A percentile compares a stretch with the other conserved stretches of the same genome.
phyloP scores from a whole-genome alignment of 2,888 invertebrate genomes.

The Thera britannica region DNA sequence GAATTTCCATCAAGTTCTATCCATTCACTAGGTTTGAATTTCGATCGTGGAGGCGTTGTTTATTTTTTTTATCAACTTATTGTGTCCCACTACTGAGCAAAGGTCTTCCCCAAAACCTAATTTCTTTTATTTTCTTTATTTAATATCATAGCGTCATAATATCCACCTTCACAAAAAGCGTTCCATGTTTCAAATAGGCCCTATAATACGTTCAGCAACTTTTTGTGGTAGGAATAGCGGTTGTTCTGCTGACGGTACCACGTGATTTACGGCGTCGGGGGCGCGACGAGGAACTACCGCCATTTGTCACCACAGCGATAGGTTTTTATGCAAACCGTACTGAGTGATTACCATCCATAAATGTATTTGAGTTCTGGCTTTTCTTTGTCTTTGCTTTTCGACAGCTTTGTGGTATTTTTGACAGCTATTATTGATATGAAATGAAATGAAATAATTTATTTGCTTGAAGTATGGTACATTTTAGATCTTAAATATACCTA shows the following conservation, averaged over 20 bases:
- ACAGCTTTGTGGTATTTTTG: not conserved
- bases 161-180: too few relatives aligned
- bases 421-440: not conserved
- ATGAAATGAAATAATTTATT: too few relatives aligned
- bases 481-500: too few relatives aligned
- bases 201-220: slow-evolving; percentile 1
- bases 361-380: slow-evolving; percentile 26
- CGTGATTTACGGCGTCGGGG: slow-evolving; percentile 55
- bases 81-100: too few relatives aligned
- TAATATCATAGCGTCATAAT: too few relatives aligned
- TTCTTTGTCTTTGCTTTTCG: not conserved
- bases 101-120: too few relatives aligned
- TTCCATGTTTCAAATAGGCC: not conserved
- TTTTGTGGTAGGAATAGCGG: slow-evolving; percentile 4
- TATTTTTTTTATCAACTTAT: too few relatives aligned
- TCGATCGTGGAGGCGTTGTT: too few relatives aligned
- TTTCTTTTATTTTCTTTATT: too few relatives aligned
- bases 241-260: slow-evolving; percentile 40
- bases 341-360: slow-evolving; percentile 50
- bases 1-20: too few relatives aligned
- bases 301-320: slow-evolving; percentile 56
- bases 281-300: slow-evolving; percentile 54
- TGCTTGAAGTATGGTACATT: too few relatives aligned
- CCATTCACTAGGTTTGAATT: too few relatives aligned
- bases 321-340: slow-evolving; percentile 62